These are phyloP conservation scores for Drosophila asahinai DNA, from an alignment of 1,140 invertebrate genomes.

Conservation along the genomic window DNA sequence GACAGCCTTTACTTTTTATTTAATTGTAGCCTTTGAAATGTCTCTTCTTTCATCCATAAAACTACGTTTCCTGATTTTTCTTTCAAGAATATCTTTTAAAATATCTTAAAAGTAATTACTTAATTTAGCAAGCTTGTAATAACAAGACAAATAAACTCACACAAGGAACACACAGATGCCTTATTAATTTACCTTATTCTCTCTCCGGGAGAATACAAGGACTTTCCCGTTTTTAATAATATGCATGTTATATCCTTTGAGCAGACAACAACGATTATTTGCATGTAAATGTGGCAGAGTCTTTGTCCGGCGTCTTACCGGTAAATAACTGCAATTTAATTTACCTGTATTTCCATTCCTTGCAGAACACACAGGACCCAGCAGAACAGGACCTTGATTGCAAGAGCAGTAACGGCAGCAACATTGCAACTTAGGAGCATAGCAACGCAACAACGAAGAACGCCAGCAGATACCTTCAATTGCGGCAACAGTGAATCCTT, in stretches of 20 bases:
- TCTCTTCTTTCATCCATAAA: background rate
- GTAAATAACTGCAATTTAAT: conserved; percentile 50
- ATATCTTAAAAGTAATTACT: background rate
- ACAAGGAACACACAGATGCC: background rate
- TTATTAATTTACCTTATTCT: background rate
- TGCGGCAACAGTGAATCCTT: conserved; percentile 65
- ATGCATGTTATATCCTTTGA: conserved; percentile 31
- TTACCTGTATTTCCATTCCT: conserved; percentile 39
- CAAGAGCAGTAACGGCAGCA: conserved; percentile 39
- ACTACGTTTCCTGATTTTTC: too few species aligned
- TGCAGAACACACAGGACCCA: conserved; percentile 22
- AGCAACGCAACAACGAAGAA: conserved; percentile 80
- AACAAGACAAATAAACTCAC: background rate
- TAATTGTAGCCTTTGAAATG: too few species aligned
- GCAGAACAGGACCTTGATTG: conserved; percentile 50
- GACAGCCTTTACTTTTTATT: background rate
- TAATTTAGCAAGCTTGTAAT: background rate
- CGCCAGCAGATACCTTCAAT: conserved; percentile 73
- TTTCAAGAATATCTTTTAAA: background rate
- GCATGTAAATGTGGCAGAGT: conserved; percentile 43
- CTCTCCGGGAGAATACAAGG: background rate
- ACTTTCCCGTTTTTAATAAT: conserved; percentile 22
- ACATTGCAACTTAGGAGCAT: conserved; percentile 38
- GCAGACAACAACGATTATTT: conserved; percentile 29
- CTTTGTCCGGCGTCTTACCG: conserved; percentile 43